Conservation (phyloP, 2,797 vertebrate genomes). For the Falco novaeseelandiae region DNA sequence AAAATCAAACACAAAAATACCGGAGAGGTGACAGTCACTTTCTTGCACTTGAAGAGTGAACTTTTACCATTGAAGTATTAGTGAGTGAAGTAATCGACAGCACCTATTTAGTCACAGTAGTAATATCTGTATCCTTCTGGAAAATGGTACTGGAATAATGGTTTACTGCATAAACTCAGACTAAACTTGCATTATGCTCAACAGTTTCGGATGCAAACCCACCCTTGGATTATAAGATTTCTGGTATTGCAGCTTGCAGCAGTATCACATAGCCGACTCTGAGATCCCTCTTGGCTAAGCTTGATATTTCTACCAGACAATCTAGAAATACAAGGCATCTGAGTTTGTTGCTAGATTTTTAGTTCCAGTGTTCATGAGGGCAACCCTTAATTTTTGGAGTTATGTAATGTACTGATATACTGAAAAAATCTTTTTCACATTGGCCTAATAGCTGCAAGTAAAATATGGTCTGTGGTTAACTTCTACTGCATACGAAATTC, state of each 20-base stretch:
- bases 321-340: neutral
- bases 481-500: neutral
- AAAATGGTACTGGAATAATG: neutral
- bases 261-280: neutral
- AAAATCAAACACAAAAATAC: neutral
- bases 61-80: neutral
- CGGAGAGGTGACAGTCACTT: neutral
- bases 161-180: neutral
- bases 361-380: neutral
- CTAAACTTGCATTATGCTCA: neutral
- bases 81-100: neutral
- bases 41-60: neutral
- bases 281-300: neutral
- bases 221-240: neutral
- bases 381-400: neutral
- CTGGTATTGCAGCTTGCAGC: neutral
- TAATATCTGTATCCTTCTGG: neutral
- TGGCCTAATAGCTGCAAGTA: neutral
- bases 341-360: neutral
- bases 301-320: neutral
- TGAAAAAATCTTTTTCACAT: neutral
- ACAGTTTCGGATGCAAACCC: neutral
- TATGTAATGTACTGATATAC: neutral
- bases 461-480: neutral
- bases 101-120: neutral